These are phyloP conservation scores for Stomatorhinus walkeri DNA, from an alignment of 2,797 vertebrate genomes.

Conservation along the genomic window DNA sequence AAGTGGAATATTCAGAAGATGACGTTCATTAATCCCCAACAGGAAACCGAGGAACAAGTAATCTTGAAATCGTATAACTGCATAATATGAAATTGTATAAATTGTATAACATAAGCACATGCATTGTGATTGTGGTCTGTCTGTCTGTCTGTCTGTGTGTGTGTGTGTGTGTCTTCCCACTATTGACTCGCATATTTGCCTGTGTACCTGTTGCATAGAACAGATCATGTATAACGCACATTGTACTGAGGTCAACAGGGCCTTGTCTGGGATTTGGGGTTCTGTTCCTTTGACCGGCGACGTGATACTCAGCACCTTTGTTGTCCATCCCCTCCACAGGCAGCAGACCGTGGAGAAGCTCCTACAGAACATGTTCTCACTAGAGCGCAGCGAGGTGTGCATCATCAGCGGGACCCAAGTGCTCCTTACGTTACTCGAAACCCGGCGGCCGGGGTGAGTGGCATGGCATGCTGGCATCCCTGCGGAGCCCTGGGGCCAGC, in stretches of 20 bases:
- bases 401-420: constrained; percentile 93
- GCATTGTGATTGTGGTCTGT: background rate
- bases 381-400: constrained; percentile 76
- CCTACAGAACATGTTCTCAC: constrained; percentile 88
- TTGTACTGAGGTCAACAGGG: background rate
- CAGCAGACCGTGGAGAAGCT: constrained; percentile 88
- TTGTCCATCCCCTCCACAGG: constrained; percentile 45
- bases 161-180: background rate
- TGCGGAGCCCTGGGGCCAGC: no score
- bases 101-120: background rate
- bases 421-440: constrained; percentile 87
- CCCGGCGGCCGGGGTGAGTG: constrained; percentile 76
- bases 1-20: background rate
- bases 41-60: background rate
- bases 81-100: background rate
- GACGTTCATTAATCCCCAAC: background rate
- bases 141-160: background rate
- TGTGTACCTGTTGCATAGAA: background rate
- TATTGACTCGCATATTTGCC: background rate
- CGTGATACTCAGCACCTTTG: background rate
- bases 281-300: background rate
- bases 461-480: background rate
- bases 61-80: background rate
- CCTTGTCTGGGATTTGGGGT: background rate
- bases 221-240: background rate